A percentile compares a stretch with the other conserved stretches of the same genome.
Conservation (phyloP, 64 coral and sea anemone genomes). For the Platygyra sinensis region DNA sequence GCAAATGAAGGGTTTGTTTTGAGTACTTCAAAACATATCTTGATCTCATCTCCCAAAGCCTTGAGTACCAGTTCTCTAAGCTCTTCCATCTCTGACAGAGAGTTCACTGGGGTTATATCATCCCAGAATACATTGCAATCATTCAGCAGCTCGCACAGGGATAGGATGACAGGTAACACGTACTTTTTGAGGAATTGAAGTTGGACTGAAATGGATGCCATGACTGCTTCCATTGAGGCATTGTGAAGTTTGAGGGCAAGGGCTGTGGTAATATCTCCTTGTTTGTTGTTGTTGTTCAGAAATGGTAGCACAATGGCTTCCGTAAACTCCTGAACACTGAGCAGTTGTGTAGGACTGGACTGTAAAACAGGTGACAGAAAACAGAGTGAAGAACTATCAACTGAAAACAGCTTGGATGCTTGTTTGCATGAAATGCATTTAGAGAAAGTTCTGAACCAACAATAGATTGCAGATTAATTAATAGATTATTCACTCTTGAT, state of each 20-base stretch:
- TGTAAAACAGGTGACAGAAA: not conserved
- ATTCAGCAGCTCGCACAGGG: conserved; percentile 41
- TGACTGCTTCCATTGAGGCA: not conserved
- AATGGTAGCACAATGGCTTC: conserved; percentile 10
- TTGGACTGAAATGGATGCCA: not conserved
- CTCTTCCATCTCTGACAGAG: conserved; percentile 45
- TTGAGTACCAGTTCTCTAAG: conserved; percentile 15
- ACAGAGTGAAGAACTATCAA: not conserved
- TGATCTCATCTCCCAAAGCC: conserved; percentile 1
- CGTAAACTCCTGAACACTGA: conserved; percentile 12
- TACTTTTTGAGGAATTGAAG: conserved; percentile 16
- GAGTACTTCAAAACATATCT: conserved; percentile 23
- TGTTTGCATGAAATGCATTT: too few species aligned
- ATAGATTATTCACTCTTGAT: too few species aligned
- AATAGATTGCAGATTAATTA: too few species aligned
- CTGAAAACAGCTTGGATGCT: not conserved
- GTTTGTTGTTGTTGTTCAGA: conserved; percentile 7
- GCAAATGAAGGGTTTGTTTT: not conserved
- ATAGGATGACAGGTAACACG: conserved; percentile 32
- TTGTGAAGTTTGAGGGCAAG: conserved; percentile 46
- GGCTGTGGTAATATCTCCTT: not conserved
- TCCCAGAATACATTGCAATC: conserved; percentile 46
- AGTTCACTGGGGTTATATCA: conserved; percentile 11
- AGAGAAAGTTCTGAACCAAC: too few species aligned
- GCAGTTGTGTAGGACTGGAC: conserved; percentile 10